Evolutionary conservation across 2,888 invertebrate genomes (phyloP).

Genomic region (Dolichopus griseipennis): DNA sequence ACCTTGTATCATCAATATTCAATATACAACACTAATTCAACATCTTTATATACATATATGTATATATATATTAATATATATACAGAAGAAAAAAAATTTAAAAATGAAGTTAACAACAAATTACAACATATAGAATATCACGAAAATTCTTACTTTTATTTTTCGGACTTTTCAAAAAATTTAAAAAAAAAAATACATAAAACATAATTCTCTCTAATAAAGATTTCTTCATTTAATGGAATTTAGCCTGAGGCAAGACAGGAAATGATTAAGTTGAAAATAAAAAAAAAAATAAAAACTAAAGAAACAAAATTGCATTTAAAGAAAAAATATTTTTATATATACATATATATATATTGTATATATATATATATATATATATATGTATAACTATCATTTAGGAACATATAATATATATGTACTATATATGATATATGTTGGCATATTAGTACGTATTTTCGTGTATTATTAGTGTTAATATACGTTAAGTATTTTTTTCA

Average conservation of each 20-base stretch:
- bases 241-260: not conserved
- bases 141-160: not conserved
- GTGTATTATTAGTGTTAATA: no score
- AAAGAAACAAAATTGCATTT: not conserved
- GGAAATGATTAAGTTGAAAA: conserved; percentile 3
- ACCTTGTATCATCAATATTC: not conserved
- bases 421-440: no score
- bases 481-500: no score
- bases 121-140: not conserved
- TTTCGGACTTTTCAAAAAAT: no score
- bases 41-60: not conserved
- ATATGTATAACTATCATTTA: not conserved
- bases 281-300: not conserved
- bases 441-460: no score
- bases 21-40: no score
- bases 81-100: not conserved
- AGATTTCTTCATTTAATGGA: not conserved
- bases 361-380: not conserved
- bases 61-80: not conserved
- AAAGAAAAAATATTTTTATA: no score
- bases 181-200: no score
- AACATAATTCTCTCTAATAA: not conserved
- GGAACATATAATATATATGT: no score
- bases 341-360: not conserved
- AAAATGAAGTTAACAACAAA: not conserved